phyloP scores from a whole-genome alignment of 2,113 vertebrate species.

The Cyprinodon variegatus region DNA sequence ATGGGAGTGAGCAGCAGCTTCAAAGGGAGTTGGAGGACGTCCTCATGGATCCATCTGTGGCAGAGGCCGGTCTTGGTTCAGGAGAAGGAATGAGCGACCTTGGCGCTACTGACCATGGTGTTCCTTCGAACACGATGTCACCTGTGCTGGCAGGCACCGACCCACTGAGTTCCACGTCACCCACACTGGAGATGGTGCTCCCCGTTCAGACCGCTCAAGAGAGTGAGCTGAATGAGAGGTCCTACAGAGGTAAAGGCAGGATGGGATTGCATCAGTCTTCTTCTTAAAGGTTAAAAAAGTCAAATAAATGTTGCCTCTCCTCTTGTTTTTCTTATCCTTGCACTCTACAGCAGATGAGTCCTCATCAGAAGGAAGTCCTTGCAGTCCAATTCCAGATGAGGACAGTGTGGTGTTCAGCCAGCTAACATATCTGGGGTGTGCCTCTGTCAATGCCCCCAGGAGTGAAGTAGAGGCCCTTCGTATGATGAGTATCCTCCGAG shows the following conservation, averaged over 20 bases:
- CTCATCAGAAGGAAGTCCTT: constrained; percentile 82
- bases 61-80: constrained; percentile 78
- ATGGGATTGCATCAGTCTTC: not conserved
- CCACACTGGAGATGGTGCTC: constrained; percentile 91
- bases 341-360: constrained; percentile 69
- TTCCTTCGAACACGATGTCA: constrained; percentile 56
- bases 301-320: not conserved
- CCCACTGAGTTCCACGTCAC: constrained; percentile 79
- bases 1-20: constrained; percentile 98
- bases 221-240: constrained; percentile 87
- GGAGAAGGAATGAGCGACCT: constrained; percentile 66
- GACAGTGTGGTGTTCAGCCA: constrained; percentile 98
- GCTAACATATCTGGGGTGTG: constrained; percentile 96
- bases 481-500: constrained; percentile 95
- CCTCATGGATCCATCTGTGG: constrained; percentile 93
- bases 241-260: constrained; percentile 62
- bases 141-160: constrained; percentile 72
- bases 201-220: constrained; percentile 90
- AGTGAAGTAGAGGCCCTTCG: constrained; percentile 96
- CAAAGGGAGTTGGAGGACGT: constrained; percentile 95
- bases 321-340: not conserved
- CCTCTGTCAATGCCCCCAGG: constrained; percentile 95
- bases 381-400: constrained; percentile 90
- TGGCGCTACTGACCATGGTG: constrained; percentile 74
- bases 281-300: not conserved